These are phyloP conservation scores for Ylistrum balloti DNA, from an alignment of 1,140 invertebrate genomes.

Conservation along the genomic window DNA sequence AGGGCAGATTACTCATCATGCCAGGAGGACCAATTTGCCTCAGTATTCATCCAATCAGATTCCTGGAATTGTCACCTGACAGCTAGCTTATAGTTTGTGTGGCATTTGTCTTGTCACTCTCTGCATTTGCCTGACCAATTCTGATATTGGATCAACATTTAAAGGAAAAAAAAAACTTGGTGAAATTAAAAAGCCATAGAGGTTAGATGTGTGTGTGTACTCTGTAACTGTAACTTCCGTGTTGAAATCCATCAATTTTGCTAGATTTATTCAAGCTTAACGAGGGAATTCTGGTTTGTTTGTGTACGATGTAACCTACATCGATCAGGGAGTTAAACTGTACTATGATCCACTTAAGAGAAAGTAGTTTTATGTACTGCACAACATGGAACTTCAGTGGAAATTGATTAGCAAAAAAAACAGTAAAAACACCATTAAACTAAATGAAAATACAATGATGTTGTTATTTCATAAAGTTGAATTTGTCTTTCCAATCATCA, in stretches of 20 bases:
- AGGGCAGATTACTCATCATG: conserved; percentile 32
- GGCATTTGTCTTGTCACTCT: background rate
- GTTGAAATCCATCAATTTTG: background rate
- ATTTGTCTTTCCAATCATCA: too few species aligned
- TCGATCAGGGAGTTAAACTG: background rate
- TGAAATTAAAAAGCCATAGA: background rate
- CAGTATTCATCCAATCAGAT: background rate
- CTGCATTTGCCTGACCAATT: conserved; percentile 4
- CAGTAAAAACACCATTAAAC: background rate
- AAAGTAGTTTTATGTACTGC: background rate
- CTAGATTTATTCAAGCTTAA: background rate
- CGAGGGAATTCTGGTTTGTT: background rate
- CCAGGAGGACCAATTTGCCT: background rate
- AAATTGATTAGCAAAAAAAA: background rate
- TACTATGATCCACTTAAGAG: background rate
- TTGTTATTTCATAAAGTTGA: background rate
- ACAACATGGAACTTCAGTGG: background rate
- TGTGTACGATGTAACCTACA: background rate
- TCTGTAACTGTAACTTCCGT: background rate
- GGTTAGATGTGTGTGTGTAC: background rate
- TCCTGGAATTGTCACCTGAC: background rate
- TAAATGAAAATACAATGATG: background rate
- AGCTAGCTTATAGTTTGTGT: background rate
- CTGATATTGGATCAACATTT: conserved; percentile 16
- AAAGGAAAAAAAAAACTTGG: background rate